These are phyloP conservation scores for Gnatocerus cornutus DNA, from an alignment of 2,888 invertebrate species.

Conservation along the genomic window DNA sequence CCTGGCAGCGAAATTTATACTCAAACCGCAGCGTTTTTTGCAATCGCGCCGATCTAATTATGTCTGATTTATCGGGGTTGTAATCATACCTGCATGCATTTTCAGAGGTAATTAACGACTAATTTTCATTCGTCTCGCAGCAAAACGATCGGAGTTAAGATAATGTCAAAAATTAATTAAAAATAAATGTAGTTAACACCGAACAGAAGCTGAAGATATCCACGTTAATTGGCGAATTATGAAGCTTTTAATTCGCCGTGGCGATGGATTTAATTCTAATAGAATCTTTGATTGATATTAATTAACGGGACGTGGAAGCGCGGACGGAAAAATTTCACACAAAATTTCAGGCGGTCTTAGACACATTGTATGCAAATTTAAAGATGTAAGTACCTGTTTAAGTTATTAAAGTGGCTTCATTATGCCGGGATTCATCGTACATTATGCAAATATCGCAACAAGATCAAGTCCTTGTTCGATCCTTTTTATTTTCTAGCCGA, in stretches of 20 bases:
- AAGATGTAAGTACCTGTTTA: conserved; percentile 20
- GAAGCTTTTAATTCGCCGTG: conserved; percentile 24
- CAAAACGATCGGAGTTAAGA: conserved; percentile 35
- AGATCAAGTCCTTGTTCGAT: conserved; percentile 20
- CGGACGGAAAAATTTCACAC: conserved; percentile 14
- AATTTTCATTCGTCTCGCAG: conserved; percentile 26
- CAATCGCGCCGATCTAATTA: conserved; percentile 3
- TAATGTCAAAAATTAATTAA: conserved; percentile 42
- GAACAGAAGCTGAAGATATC: conserved; percentile 19
- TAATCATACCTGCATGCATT: conserved; percentile 10
- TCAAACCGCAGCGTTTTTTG: conserved; percentile 14
- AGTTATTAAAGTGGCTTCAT: conserved; percentile 27
- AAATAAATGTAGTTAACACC: conserved; percentile 31
- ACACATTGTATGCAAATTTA: conserved; percentile 29
- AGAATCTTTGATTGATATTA: not conserved
- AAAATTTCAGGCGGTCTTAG: not conserved
- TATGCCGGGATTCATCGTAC: conserved; percentile 19
- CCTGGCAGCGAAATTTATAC: conserved; percentile 30
- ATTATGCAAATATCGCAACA: conserved; percentile 33
- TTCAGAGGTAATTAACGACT: conserved; percentile 29
- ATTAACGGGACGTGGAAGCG: not conserved
- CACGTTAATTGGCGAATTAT: conserved; percentile 16
- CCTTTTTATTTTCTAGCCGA: conserved; percentile 27
- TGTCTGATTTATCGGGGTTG: conserved; percentile 9
- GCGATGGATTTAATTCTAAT: conserved; percentile 20